Evolutionary conservation across 2,113 vertebrate genomes (phyloP), one percentile per base, ranked within the genome.

Genomic region (Lonchura striata): DNA sequence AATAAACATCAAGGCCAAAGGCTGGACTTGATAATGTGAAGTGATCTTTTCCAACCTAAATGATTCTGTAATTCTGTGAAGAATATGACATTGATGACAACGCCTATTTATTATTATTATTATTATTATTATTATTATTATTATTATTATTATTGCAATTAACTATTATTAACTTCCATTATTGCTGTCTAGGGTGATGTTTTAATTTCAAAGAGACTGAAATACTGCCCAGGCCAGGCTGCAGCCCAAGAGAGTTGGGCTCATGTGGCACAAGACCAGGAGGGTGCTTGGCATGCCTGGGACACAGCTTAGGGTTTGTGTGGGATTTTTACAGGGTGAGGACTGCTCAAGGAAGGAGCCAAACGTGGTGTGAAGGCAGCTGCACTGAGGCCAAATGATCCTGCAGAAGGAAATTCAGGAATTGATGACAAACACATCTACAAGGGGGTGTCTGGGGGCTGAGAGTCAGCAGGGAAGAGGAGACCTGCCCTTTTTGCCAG

Each of bases 231-330:
- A 59, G 22, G 27, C 31, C 59, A 81, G 37, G n/a, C 64, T 92
- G 60, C 59, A 91, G 41, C 50, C 53, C 60, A 19, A 5, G 35
- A 61, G 41, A 30, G 2, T 3, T 28, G 47, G 65, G 37, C 2
- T 60, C 22, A 11, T 0, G 4, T 5, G 23, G 35, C 52, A 23
- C 11, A 22, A 87, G 21, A 10, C 56, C 61, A 52, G 2, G 46
- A 65, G 25, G 30, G 18, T 46, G 9, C 5, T 50, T 30, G 59
- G 35, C 1, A 1, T 4, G 24, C n/a, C 28, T 31, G 56, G 61
- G 33, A 64, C 4, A 0, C 0, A 2, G 7, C 11, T 71, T 8
- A 5, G 57, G 61, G 41, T 15, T 30, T 4, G 6, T 11, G 47
- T n/a, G 30, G 56, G 60, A 15, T n/a, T 82, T 92, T 61, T 72